A percentile compares a stretch with the other conserved stretches of the same genome.
These are phyloP conservation scores for Petrocephalus microphthalmus DNA, from an alignment of 2,113 vertebrate genomes.

Conservation along the genomic window DNA sequence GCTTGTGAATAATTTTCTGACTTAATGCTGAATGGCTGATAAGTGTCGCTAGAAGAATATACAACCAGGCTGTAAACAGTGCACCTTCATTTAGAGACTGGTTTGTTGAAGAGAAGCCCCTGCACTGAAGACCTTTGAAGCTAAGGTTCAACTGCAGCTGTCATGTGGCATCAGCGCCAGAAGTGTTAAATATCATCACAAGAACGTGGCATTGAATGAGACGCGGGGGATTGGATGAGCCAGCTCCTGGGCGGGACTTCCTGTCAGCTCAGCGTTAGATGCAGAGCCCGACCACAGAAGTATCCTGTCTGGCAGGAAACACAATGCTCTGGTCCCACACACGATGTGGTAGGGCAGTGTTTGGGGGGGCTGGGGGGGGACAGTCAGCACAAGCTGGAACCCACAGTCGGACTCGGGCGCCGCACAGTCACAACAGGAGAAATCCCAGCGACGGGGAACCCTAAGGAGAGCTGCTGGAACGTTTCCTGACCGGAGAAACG, in stretches of 20 bases:
- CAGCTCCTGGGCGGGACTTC: slow-evolving; percentile 25
- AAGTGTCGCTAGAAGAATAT: too few species aligned
- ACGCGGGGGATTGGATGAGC: neutral
- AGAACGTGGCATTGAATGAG: neutral
- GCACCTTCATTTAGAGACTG: too few species aligned
- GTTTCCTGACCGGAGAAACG: too few species aligned
- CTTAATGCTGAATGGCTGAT: too few species aligned
- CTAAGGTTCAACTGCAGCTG: neutral
- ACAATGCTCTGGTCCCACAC: neutral
- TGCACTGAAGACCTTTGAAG: neutral
- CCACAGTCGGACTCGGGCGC: too few species aligned
- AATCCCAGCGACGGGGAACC: too few species aligned
- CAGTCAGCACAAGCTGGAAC: neutral
- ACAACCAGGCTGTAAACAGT: too few species aligned
- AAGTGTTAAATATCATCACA: neutral
- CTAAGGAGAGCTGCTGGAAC: too few species aligned
- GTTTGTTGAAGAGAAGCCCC: too few species aligned
- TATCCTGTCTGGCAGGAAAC: neutral
- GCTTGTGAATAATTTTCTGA: too few species aligned
- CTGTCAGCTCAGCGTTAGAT: slow-evolving; percentile 10
- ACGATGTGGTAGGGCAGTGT: neutral
- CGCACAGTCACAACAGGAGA: too few species aligned
- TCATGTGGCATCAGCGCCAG: neutral
- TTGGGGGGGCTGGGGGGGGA: neutral
- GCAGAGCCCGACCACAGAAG: slow-evolving; percentile 13